These are phyloP conservation scores for Coracopsis vasa DNA, from an alignment of 2,113 vertebrate species.

Conservation along the genomic window DNA sequence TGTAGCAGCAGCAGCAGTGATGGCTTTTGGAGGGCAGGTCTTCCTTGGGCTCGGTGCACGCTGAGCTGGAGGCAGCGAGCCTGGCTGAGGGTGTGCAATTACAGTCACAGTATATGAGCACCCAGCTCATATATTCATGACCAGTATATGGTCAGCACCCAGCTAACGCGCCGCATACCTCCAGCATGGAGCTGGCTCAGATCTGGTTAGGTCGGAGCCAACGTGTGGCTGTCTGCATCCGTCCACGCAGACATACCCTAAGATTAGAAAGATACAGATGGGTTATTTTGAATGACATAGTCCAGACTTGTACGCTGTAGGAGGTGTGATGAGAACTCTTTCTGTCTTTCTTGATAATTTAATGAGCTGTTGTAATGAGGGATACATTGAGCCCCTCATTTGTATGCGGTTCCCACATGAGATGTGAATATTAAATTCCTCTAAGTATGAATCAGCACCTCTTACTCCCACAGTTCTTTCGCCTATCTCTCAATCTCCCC, in stretches of 20 bases:
- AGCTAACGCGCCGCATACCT: fast-evolving
- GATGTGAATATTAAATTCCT: conserved; percentile 59
- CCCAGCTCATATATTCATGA: too few relatives aligned
- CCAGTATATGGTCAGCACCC: not conserved
- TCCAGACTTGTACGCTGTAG: conserved; percentile 22
- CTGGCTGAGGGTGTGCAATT: not conserved
- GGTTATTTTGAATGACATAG: conserved; percentile 34
- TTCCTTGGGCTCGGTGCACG: fast-evolving
- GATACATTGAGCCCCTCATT: conserved; percentile 52
- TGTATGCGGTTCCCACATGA: conserved; percentile 58
- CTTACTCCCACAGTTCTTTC: conserved; percentile 41
- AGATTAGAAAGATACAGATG: not conserved
- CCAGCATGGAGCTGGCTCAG: not conserved
- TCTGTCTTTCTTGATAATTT: conserved; percentile 54
- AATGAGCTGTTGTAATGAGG: conserved; percentile 57
- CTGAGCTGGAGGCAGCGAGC: not conserved
- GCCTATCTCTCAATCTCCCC: not conserved
- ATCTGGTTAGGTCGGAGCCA: not conserved
- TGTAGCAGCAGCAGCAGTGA: not conserved
- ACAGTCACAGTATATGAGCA: fast-evolving
- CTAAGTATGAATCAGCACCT: conserved; percentile 55
- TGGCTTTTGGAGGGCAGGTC: not conserved
- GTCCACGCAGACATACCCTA: not conserved
- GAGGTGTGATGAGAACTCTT: conserved; percentile 54
- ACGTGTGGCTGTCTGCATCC: not conserved